These are phyloP conservation scores for Acrobasis repandana DNA, from an alignment of 2,888 invertebrate genomes.

Conservation along the genomic window DNA sequence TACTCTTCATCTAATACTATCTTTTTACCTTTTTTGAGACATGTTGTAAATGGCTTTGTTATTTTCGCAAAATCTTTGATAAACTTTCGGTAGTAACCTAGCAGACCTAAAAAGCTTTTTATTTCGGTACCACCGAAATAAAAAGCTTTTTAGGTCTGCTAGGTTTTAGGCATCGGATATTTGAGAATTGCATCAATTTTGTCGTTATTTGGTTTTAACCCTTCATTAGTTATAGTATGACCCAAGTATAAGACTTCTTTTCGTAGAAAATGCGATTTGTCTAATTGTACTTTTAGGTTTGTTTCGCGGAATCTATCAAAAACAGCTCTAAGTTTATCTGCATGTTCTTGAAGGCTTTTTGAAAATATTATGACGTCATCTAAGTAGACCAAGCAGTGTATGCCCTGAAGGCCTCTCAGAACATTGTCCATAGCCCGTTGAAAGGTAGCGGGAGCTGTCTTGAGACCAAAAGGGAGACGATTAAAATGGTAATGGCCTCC, in stretches of 20 bases:
- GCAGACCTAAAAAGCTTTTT: conserved; percentile 19
- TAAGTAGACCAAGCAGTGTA: conserved; percentile 40
- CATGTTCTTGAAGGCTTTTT: conserved; percentile 35
- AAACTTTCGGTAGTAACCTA: conserved; percentile 54
- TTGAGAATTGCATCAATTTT: conserved; percentile 21
- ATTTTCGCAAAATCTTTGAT: conserved; percentile 40
- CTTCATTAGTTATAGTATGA: conserved; percentile 36
- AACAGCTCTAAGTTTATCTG: conserved; percentile 33
- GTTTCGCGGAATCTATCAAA: conserved; percentile 34
- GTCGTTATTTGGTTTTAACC: conserved; percentile 21
- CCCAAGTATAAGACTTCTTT: too few species aligned
- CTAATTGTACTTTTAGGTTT: conserved; percentile 36
- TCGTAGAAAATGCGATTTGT: conserved; percentile 38
- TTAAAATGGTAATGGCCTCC: too few species aligned
- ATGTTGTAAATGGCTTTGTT: conserved; percentile 32
- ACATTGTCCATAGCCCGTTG: conserved; percentile 36
- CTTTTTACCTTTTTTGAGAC: conserved; percentile 27
- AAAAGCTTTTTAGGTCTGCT: too few species aligned
- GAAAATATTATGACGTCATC: conserved; percentile 47
- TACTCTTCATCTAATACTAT: neutral
- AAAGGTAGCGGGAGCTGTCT: conserved; percentile 22
- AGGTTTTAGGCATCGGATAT: conserved; percentile 20
- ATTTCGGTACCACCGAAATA: conserved; percentile 21
- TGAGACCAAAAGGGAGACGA: too few species aligned
- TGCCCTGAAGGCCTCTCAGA: conserved; percentile 32